Base-by-base conservation (phyloP, 2,888 invertebrate species). In the Phorcus lineatus region DNA sequence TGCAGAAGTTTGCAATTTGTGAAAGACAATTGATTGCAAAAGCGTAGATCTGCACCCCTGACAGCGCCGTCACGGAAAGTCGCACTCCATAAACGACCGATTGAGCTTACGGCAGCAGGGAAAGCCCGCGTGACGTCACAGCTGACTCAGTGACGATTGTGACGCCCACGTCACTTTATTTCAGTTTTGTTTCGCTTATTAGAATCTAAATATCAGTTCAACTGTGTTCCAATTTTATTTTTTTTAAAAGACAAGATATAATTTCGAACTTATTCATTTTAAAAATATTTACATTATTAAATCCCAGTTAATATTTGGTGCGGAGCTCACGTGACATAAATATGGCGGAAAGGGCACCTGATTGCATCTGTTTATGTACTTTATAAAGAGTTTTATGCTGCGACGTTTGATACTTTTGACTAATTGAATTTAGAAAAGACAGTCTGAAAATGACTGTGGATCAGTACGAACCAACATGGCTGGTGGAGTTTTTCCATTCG, bases 401-500 rank as follows among this genome's bases (percentile, higher is more conserved):
- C 28, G 24, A 62, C 57, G 9, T 22, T 24, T 57, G 19, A 57
- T 57, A 24, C 6, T 57, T 4, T n/a, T 4, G 57, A 57, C 19
- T 4, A 7, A 19, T 57, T 57, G 1, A 57, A 7, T 22, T 24
- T 57, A 7, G 22, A 57, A 19, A 57, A 57, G 57, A 19, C 24
- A 57, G 7, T 57, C n/a, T 19, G 16, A 76, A 2, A 53, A 76
- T 76, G 76, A 28, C 77, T 28, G n/a, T n/a, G n/a, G 16, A 57
- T 53, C 67, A 80, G 67, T 82, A 82, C 53, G 53, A 74, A 2
- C 62, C 55, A 52, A 76, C 80, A 24, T 88, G 88, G 88, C 84
- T 98, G 94, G 97, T 97, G 92, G 95, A 95, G 94, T 95, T 97
- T 94, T 95, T 98, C 93, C 97, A 98, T 94, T 95, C 95, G 90